Percentiles rank a stretch among this genome's conserved stretches.
These are phyloP conservation scores for Thalassophryne amazonica DNA, from an alignment of 2,797 vertebrate species.

Conservation along the genomic window DNA sequence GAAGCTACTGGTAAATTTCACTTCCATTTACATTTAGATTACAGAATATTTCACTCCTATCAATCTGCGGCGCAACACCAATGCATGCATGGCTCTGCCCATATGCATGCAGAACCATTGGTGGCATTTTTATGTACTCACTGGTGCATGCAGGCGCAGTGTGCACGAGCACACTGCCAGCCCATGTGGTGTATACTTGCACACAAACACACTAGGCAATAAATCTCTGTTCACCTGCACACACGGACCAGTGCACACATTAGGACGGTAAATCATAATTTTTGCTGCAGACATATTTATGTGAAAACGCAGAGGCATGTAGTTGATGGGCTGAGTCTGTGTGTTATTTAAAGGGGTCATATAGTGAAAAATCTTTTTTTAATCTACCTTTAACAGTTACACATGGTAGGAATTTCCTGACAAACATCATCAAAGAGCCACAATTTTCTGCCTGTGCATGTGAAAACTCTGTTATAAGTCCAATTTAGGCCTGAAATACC, in stretches of 20 bases:
- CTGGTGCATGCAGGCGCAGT: constrained; percentile 1
- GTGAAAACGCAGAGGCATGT: too few relatives aligned
- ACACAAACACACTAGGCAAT: constrained; percentile 11
- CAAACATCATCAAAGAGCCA: too few relatives aligned
- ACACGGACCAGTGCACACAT: constrained; percentile 26
- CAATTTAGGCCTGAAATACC: too few relatives aligned
- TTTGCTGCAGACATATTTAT: constrained; percentile 3
- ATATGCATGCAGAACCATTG: constrained; percentile 57
- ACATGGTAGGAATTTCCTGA: too few relatives aligned
- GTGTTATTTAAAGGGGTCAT: too few relatives aligned
- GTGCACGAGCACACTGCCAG: too few relatives aligned
- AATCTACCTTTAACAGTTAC: too few relatives aligned
- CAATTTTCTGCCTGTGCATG: too few relatives aligned
- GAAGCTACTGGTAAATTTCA: constrained; percentile 81
- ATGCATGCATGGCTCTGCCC: constrained; percentile 33
- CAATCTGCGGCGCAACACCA: constrained; percentile 55
- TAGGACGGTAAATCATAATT: constrained; percentile 36
- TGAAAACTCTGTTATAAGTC: too few relatives aligned
- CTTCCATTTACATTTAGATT: constrained; percentile 87
- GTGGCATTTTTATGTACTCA: constrained; percentile 43
- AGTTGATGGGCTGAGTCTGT: too few relatives aligned
- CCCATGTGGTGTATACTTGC: too few relatives aligned
- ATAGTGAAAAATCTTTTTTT: too few relatives aligned
- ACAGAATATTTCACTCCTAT: constrained; percentile 80
- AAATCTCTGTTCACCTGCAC: constrained; percentile 37